Evolutionary conservation across 2,888 invertebrate species (phyloP).

Genomic region (Thelaira solivaga): DNA sequence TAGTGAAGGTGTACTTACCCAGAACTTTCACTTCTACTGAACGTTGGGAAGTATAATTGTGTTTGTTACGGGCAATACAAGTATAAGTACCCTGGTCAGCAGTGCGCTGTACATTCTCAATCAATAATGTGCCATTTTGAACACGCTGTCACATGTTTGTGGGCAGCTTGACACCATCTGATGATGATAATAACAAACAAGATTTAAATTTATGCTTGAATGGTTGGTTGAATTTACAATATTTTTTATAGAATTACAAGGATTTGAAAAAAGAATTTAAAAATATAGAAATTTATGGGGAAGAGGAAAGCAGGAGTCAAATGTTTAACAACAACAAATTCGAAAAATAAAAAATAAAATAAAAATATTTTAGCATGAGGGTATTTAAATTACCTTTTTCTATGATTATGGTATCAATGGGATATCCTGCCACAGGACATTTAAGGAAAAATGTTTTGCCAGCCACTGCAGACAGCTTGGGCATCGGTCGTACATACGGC

Average conservation of each 20-base stretch:
- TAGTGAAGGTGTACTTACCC: conserved; percentile 77
- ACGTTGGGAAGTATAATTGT: conserved; percentile 86
- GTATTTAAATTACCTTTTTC: conserved; percentile 86
- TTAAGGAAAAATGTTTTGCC: conserved; percentile 88
- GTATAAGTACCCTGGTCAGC: conserved; percentile 94
- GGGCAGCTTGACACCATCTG: conserved; percentile 88
- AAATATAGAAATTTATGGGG: too few relatives aligned
- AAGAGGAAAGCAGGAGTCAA: too few relatives aligned
- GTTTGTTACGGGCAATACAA: conserved; percentile 90
- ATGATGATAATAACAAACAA: too few relatives aligned
- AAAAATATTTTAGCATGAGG: too few relatives aligned
- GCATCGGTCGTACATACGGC: conserved; percentile 90
- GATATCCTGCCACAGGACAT: conserved; percentile 93
- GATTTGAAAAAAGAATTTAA: neutral
- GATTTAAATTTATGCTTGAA: conserved; percentile 36
- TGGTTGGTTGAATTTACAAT: conserved; percentile 39
- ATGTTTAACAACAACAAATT: too few relatives aligned
- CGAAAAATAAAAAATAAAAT: neutral
- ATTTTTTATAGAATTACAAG: too few relatives aligned
- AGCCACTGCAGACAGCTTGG: conserved; percentile 89
- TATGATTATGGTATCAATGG: conserved; percentile 90
- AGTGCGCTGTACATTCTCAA: conserved; percentile 88
- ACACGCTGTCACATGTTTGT: conserved; percentile 91
- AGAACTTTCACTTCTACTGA: conserved; percentile 85
- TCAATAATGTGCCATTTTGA: conserved; percentile 88